Conservation (phyloP, 2,797 vertebrate species). For the Centropyge bicolor region DNA sequence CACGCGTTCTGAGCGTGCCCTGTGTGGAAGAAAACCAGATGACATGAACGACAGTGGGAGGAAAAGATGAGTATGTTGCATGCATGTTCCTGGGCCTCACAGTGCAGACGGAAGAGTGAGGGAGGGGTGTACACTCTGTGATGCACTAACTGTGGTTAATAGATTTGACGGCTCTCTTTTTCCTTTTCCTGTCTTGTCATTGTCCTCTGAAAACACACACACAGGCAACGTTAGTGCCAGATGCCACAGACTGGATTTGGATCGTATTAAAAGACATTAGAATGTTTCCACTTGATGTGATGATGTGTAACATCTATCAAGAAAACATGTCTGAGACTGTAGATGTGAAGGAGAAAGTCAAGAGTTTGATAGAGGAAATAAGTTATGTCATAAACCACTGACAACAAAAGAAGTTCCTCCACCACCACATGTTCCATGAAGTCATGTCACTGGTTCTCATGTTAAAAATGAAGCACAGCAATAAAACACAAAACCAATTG, state of each 20-base stretch:
- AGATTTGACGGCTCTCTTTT: not conserved
- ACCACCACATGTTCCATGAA: not conserved
- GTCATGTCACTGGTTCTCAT: not conserved
- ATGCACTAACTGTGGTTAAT: not conserved
- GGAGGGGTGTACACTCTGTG: not conserved
- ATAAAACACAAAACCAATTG: too few relatives aligned
- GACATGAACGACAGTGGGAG: constrained; percentile 11
- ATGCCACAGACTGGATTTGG: not conserved
- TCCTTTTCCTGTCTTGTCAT: not conserved
- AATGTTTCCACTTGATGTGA: not conserved
- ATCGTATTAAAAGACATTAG: not conserved
- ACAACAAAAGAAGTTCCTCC: not conserved
- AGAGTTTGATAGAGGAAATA: not conserved
- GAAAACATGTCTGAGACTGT: not conserved
- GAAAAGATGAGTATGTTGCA: not conserved
- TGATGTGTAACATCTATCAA: not conserved
- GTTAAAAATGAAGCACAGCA: too few relatives aligned
- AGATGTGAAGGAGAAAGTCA: not conserved
- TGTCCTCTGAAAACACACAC: not conserved
- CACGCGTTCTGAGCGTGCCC: constrained; percentile 62
- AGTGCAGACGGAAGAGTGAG: not conserved
- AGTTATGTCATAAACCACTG: not conserved
- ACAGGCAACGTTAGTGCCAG: not conserved
- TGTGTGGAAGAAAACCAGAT: constrained; percentile 59
- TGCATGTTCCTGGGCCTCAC: not conserved